phyloP scores from a whole-genome alignment of 2,113 vertebrate species.

The Thamnaconus septentrionalis region DNA sequence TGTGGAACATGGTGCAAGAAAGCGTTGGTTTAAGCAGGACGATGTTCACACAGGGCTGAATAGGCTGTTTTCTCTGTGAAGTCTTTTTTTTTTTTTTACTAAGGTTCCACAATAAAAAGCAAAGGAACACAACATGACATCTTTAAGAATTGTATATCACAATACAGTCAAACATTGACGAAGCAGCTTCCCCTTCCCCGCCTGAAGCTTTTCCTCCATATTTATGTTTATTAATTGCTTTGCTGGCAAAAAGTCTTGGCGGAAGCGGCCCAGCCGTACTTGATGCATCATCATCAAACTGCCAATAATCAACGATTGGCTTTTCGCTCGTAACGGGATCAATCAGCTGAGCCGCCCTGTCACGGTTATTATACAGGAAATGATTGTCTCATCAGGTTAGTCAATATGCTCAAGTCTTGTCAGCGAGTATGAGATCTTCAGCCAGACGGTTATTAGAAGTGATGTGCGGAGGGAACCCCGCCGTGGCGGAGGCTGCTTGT shows the following conservation, averaged over 20 bases:
- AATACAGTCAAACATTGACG: too few relatives aligned
- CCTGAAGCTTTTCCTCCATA: not conserved
- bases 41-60: too few relatives aligned
- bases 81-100: too few relatives aligned
- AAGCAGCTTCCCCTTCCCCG: too few relatives aligned
- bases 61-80: too few relatives aligned
- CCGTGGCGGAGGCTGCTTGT: conserved; percentile 4
- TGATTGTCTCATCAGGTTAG: conserved; percentile 8
- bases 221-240: conserved; percentile 2
- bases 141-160: too few relatives aligned
- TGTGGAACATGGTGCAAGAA: too few relatives aligned
- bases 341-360: conserved; percentile 7
- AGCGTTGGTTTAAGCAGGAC: too few relatives aligned
- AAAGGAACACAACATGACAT: too few relatives aligned
- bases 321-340: conserved; percentile 8
- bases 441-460: conserved; percentile 1
- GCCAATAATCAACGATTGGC: conserved; percentile 1
- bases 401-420: conserved; percentile 27
- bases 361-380: conserved; percentile 31
- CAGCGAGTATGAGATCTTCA: conserved; percentile 2
- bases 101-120: too few relatives aligned
- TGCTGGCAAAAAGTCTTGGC: conserved; percentile 11
- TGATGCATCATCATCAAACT: conserved; percentile 3
- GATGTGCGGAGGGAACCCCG: conserved; percentile 5
- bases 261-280: not conserved